Conservation (phyloP, 2,888 invertebrate genomes). For the Caenorhabditis macrosperma region DNA sequence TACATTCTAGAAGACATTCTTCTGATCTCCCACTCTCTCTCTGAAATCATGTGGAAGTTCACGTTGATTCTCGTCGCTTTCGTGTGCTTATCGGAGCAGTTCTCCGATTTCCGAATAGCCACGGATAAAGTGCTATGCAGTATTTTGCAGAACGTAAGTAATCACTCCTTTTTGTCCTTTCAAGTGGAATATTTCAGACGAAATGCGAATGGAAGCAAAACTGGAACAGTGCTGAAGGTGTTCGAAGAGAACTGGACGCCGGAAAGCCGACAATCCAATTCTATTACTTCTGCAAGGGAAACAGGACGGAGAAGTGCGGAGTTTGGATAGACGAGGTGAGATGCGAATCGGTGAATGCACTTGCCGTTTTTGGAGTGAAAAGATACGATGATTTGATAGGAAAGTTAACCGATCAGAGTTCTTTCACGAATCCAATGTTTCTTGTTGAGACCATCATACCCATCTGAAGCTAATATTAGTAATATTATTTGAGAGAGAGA, state of each 20-base stretch:
- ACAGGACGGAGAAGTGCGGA: conserved; percentile 43
- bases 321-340: conserved; percentile 48
- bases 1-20: conserved; percentile 14
- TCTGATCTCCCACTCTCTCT: not conserved
- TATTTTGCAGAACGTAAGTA: conserved; percentile 48
- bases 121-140: conserved; percentile 23
- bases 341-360: too few relatives aligned
- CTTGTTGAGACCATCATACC: too few relatives aligned
- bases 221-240: conserved; percentile 49
- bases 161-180: not conserved
- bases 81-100: conserved; percentile 3
- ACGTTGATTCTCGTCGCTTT: not conserved
- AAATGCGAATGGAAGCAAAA: conserved; percentile 56
- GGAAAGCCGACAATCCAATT: conserved; percentile 40
- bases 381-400: too few relatives aligned
- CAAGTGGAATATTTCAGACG: conserved; percentile 22
- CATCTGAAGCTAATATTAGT: too few relatives aligned
- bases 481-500: too few relatives aligned
- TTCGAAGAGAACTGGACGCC: conserved; percentile 37
- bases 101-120: conserved; percentile 41
- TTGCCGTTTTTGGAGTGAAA: too few relatives aligned
- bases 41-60: conserved; percentile 12
- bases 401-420: too few relatives aligned
- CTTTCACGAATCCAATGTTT: too few relatives aligned
- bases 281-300: conserved; percentile 47